A percentile compares a stretch with the other conserved stretches of the same genome.
Conservation (phyloP, 2,797 vertebrate species). For the Streptopelia turtur region DNA sequence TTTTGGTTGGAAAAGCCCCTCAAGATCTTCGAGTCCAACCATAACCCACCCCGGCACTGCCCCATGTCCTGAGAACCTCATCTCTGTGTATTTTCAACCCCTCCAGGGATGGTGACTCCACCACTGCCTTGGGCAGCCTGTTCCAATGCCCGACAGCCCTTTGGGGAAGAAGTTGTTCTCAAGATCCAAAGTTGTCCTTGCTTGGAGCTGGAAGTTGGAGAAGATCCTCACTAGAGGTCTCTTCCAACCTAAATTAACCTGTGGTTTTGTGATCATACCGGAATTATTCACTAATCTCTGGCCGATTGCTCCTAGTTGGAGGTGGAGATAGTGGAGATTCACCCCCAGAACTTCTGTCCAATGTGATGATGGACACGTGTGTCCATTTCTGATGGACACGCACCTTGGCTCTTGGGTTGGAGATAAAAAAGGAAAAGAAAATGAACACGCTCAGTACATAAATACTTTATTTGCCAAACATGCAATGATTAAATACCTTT, state of each 20-base stretch:
- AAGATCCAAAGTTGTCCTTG: not conserved
- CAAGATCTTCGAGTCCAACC: too few species aligned
- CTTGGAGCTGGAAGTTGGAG: not conserved
- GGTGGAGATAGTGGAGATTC: not conserved
- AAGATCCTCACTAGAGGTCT: not conserved
- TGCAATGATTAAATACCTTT: not conserved
- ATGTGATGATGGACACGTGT: fast-evolving
- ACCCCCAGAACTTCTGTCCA: not conserved
- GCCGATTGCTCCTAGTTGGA: fast-evolving
- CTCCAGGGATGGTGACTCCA: too few species aligned
- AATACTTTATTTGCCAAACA: not conserved
- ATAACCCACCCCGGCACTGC: too few species aligned
- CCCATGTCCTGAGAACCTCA: too few species aligned
- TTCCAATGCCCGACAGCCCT: too few species aligned
- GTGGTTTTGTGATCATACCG: not conserved
- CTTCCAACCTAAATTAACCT: not conserved
- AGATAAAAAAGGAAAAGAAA: not conserved
- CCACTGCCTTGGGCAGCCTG: too few species aligned
- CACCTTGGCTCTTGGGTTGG: not conserved
- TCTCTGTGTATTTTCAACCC: too few species aligned
- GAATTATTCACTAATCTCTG: not conserved
- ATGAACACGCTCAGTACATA: fast-evolving
- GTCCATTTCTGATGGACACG: not conserved
- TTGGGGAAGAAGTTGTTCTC: too few species aligned
- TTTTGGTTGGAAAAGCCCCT: too few species aligned